A percentile compares a stretch with the other conserved stretches of the same genome.
Conservation (phyloP, 2,113 vertebrate genomes). For the Lonchura striata region DNA sequence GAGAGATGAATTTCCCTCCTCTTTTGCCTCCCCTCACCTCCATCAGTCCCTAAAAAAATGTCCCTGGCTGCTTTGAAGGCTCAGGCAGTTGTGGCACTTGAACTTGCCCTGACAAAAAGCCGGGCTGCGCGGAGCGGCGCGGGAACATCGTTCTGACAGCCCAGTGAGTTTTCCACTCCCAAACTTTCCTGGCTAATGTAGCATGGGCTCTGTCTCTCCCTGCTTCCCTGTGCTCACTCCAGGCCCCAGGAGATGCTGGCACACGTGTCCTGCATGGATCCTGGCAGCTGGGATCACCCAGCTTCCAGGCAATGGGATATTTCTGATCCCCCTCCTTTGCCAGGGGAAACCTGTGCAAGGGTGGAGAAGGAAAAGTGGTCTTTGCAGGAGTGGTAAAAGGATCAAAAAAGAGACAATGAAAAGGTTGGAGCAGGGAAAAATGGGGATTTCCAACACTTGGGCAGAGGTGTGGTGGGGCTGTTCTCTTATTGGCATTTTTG, state of each 20-base stretch:
- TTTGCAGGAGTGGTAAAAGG: not conserved
- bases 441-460: not conserved
- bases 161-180: not conserved
- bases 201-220: not conserved
- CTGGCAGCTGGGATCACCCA: not conserved
- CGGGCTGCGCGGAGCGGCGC: not conserved
- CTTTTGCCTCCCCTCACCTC: not conserved
- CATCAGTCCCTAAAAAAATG: not conserved
- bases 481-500: not conserved
- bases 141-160: slow-evolving; percentile 59
- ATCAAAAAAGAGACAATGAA: too few species aligned
- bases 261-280: not conserved
- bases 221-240: not conserved
- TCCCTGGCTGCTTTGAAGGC: not conserved
- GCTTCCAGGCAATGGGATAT: rapidly evolving
- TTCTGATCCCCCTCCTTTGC: rapidly evolving
- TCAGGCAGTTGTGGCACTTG: slow-evolving; percentile 21
- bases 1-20: not conserved
- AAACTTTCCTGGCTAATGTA: slow-evolving; percentile 20
- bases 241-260: rapidly evolving
- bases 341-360: too few species aligned
- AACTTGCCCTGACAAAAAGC: slow-evolving; percentile 33
- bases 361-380: too few species aligned
- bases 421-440: not conserved
- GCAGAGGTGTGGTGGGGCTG: rapidly evolving